Conservation (phyloP, 2,113 vertebrate species). For the Elachura formosa region DNA sequence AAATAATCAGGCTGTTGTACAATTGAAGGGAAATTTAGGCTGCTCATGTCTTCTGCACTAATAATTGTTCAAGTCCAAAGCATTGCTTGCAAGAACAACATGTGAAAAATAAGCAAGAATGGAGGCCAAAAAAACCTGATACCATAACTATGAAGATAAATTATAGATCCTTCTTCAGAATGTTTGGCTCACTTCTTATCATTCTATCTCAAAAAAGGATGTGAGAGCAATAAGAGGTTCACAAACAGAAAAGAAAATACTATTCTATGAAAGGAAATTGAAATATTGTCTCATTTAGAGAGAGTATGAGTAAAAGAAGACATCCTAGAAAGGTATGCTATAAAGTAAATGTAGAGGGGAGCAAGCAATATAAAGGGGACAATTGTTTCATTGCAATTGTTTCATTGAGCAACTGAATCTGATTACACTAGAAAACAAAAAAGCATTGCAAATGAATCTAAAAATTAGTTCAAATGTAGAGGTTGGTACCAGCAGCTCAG, state of each 20-base stretch:
- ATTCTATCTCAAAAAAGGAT: not conserved
- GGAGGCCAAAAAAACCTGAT: not conserved
- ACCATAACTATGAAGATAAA: not conserved
- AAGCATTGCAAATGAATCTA: not conserved
- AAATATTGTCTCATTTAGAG: slow-evolving; percentile 24
- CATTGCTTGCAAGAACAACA: not conserved
- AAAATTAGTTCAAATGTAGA: not conserved
- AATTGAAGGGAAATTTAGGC: not conserved
- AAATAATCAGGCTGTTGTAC: not conserved
- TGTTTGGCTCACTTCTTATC: not conserved
- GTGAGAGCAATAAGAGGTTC: not conserved
- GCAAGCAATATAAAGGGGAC: not conserved
- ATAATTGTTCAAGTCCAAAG: not conserved
- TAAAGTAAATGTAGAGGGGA: not conserved
- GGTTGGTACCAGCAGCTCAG: not conserved
- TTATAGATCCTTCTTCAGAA: not conserved
- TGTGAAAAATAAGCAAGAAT: not conserved
- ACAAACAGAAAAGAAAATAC: not conserved
- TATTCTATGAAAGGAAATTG: slow-evolving; percentile 1
- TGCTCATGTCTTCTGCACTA: not conserved
- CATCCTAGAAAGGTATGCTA: not conserved
- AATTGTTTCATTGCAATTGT: too few species aligned
- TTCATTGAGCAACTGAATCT: not conserved
- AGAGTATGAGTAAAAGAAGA: not conserved
- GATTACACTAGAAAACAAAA: not conserved